Evolutionary conservation across 2,113 vertebrate genomes (phyloP).

Genomic region (Pholis gunnellus): DNA sequence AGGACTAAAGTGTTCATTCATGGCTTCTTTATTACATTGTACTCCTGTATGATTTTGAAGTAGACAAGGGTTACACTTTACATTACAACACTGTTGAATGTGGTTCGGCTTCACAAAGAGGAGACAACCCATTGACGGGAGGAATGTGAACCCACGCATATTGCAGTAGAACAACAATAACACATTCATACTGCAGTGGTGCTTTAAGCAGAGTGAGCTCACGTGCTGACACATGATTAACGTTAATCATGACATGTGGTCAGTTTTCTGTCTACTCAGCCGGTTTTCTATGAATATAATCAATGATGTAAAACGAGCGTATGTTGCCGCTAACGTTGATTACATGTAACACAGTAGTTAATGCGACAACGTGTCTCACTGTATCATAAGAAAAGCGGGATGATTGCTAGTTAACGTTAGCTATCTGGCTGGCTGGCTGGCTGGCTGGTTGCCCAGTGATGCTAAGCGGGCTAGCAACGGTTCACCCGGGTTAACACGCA

Average conservation of each 20-base stretch:
- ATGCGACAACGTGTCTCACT: background rate
- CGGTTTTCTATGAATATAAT: background rate
- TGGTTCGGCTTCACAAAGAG: background rate
- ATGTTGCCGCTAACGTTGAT: background rate
- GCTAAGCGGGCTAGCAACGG: slow-evolving; percentile 42
- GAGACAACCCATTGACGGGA: background rate
- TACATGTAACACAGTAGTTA: no score
- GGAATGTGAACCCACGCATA: background rate
- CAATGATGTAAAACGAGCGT: background rate
- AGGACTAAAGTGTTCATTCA: accelerated
- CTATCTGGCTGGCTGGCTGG: background rate
- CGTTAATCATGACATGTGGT: slow-evolving; percentile 20
- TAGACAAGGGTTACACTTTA: accelerated
- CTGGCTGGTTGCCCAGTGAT: slow-evolving; percentile 5
- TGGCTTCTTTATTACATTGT: background rate
- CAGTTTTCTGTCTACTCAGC: background rate
- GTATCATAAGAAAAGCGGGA: slow-evolving; percentile 1
- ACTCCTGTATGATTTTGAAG: accelerated
- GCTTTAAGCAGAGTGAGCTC: background rate
- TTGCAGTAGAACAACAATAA: background rate
- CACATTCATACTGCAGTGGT: no score
- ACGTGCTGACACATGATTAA: background rate
- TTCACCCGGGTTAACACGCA: background rate
- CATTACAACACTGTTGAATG: background rate
- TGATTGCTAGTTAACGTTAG: slow-evolving; percentile 29